Base-by-base conservation (phyloP, 2,797 vertebrate genomes). In the Bufotes viridis region DNA sequence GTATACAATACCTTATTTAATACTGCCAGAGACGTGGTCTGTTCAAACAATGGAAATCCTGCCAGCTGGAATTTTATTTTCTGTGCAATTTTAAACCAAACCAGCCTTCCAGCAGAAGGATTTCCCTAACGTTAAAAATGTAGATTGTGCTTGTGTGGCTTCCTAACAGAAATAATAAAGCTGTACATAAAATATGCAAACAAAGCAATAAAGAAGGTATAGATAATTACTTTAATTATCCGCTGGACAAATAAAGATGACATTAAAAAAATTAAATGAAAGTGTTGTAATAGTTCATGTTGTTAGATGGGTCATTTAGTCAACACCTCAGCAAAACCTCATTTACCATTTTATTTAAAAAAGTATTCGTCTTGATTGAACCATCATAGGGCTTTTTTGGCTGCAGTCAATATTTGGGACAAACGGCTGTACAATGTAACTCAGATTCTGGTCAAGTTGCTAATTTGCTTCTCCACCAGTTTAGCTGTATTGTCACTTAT, bases 41-140 rank as follows among this genome's bases (percentile, higher is more conserved):
- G 69, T 61, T 61, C 58, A 80, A 80, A 58, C 26, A 42, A 70
- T 34, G 26, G 78, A 61, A 61, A 63, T 63, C 7, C 18, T 42
- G 78, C 17, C 78, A 81, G 78, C 14, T 63, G 58, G 57, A 81
- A 29, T 20, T 29, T 34, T 60, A 80, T 60, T 80, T 58, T 79
- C 55, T 57, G 5, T 79, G 24, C 24, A 34, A 34, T 60, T 81
- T 63, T 34, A 20, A 61, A 20, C 29, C 11, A 14, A 61, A n/a
- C 4, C 58, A 63, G 17, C 58, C 58, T 81, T 81, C 78, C 58
- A 81, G 78, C 26, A 63, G 34, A 81, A 63, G 78, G 26, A 34
- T 61, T 63, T 61, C 78, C 78, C 58, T 11, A 22, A n/a, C 10
- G 10, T 22, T 26, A 81, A 17, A 42, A 60, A 61, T 81, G 34